phyloP scores from a whole-genome alignment of 2,113 vertebrate genomes.

The Recurvirostra avosetta region DNA sequence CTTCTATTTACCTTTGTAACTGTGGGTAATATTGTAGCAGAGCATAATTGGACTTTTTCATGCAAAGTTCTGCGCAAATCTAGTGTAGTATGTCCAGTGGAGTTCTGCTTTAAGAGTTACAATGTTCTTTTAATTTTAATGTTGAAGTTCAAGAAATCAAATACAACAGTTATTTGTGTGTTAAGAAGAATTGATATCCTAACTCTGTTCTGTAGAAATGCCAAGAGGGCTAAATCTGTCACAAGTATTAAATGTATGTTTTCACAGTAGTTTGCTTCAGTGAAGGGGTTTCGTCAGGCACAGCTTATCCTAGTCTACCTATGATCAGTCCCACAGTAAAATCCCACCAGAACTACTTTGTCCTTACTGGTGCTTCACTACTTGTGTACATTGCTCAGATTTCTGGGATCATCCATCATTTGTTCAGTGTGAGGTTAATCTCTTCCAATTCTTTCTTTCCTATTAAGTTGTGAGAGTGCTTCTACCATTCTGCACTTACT shows the following conservation, averaged over 20 bases:
- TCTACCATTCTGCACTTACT: not conserved
- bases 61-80: not conserved
- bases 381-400: not conserved
- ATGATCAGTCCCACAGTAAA: not conserved
- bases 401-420: not conserved
- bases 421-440: not conserved
- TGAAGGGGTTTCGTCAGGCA: accelerated
- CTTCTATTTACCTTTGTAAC: not conserved
- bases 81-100: not conserved
- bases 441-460: not conserved
- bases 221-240: not conserved
- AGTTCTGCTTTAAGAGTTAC: not conserved
- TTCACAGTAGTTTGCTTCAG: not conserved
- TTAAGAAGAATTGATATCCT: not conserved
- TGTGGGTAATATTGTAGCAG: not conserved
- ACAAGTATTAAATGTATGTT: not conserved
- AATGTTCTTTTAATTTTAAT: not conserved
- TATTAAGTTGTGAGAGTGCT: not conserved
- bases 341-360: not conserved
- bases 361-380: not conserved
- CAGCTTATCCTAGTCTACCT: not conserved
- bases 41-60: not conserved
- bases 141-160: not conserved
- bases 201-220: not conserved
- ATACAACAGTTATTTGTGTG: not conserved